phyloP scores from a whole-genome alignment of 2,888 invertebrate genomes.

The Eutolmus rufibarbis region DNA sequence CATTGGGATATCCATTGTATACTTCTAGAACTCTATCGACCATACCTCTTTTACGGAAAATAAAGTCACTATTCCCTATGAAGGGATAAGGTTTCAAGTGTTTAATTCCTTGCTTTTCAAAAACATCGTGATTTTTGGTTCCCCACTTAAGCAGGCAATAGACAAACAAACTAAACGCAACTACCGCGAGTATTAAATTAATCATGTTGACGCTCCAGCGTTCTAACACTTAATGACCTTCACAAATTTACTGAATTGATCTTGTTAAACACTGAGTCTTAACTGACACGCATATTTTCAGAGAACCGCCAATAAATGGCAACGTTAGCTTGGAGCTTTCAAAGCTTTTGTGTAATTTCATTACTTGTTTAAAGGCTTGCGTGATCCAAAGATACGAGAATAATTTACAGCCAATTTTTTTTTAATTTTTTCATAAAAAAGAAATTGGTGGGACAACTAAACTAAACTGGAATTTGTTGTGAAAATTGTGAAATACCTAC shows the following conservation, averaged over 20 bases:
- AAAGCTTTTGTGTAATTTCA: neutral
- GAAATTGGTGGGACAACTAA: neutral
- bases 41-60: neutral
- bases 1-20: neutral
- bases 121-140: conserved; percentile 3
- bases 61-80: neutral
- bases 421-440: neutral
- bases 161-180: neutral
- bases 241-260: neutral
- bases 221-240: neutral
- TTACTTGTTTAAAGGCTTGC: neutral
- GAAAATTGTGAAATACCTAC: neutral
- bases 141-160: neutral
- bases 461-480: neutral
- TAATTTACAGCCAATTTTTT: neutral
- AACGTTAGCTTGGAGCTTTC: neutral
- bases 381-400: neutral
- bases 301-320: neutral
- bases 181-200: neutral
- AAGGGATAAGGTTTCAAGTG: conserved; percentile 9
- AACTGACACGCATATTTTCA: neutral
- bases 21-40: neutral
- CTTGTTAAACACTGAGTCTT: neutral
- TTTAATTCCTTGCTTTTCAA: conserved; percentile 12
- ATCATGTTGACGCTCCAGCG: conserved; percentile 1